Base-by-base conservation (phyloP, 2,888 invertebrate genomes). In the Leptarthrus brevirostris region DNA sequence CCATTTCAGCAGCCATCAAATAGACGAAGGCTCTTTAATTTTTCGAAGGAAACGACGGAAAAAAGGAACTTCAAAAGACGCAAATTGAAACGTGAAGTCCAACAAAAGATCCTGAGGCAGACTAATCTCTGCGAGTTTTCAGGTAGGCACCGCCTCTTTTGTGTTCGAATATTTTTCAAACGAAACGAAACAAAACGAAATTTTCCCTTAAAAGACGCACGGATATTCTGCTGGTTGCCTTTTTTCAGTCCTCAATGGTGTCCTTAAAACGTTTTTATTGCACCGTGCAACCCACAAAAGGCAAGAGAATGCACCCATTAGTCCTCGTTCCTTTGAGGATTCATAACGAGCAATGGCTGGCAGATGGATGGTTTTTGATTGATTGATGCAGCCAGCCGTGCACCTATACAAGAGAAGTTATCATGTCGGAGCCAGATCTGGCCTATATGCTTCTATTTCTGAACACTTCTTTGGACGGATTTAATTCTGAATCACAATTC, bases 41-140 rank as follows among this genome's bases (percentile, higher is more conserved):
- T 66, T 69, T 52, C 52, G 52, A 12, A 64, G 16, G 24, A 47
- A 64, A 64, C 24, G 44, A 44, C 6, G 16, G 20, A 52, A 52
- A 2, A 14, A 24, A 49, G 10, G 3, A 22, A 49, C 52, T 52
- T 52, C 20, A 69, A 69, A 69, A 52, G 69, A 44, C 44, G 52
- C 69, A 69, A 69, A 69, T 69, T 69, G 69, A 69, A 69, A 52
- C 52, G 52, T 69, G 69, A 49, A 20, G 30, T 34, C 20, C 52
- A 52, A 69, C 52, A 69, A 52, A 69, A 44, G 69, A 52, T 30
- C 22, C 64, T n/a, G 30, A 26, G 64, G 69, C 69, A 18, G 52
- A 36, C 69, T 52, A 69, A 52, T 30, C 52, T 52, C 26, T 56
- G 47, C 3, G 2, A 20, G 24, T 14, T 8, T 22, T 24, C 34